phyloP scores from a whole-genome alignment of 30 jellyfish, hydroid and myxozoan genomes.

The Cassiopea xamachana region DNA sequence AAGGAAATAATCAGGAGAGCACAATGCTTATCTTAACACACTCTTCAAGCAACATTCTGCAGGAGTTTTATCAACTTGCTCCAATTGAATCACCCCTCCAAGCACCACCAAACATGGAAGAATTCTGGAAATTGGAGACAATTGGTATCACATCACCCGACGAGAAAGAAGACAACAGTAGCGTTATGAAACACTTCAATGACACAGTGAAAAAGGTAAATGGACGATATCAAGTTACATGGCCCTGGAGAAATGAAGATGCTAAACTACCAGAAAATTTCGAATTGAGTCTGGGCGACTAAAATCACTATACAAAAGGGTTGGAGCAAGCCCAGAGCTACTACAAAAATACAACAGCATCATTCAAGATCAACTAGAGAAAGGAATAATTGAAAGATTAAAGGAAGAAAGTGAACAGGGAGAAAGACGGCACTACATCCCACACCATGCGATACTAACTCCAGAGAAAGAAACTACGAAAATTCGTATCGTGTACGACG shows the following conservation, averaged over 20 bases:
- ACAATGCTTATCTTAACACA: background rate
- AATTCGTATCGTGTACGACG: conserved; percentile 53
- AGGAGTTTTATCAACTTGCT: background rate
- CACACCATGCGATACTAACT: conserved; percentile 34
- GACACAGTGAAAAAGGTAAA: conserved; percentile 19
- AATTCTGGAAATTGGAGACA: conserved; percentile 6
- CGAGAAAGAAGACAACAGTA: conserved; percentile 5
- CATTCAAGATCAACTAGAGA: conserved; percentile 43
- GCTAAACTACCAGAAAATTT: conserved; percentile 6
- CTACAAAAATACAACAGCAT: conserved; percentile 6
- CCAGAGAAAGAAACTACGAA: conserved; percentile 46
- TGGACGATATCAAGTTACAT: conserved; percentile 25
- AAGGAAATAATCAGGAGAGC: background rate
- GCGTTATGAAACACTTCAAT: conserved; percentile 8
- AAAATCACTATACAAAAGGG: background rate
- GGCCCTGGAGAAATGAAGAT: conserved; percentile 57
- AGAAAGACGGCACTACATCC: conserved; percentile 29
- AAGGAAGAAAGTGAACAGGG: conserved; percentile 7
- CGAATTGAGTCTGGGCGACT: conserved; percentile 28
- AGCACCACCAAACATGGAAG: conserved; percentile 3
- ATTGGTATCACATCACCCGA: background rate
- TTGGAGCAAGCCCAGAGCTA: background rate
- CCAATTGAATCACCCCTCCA: background rate
- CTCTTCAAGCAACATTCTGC: background rate
- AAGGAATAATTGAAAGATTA: conserved; percentile 18